Evolutionary conservation across 2,113 vertebrate genomes (phyloP).

Genomic region (Camelus dromedarius): DNA sequence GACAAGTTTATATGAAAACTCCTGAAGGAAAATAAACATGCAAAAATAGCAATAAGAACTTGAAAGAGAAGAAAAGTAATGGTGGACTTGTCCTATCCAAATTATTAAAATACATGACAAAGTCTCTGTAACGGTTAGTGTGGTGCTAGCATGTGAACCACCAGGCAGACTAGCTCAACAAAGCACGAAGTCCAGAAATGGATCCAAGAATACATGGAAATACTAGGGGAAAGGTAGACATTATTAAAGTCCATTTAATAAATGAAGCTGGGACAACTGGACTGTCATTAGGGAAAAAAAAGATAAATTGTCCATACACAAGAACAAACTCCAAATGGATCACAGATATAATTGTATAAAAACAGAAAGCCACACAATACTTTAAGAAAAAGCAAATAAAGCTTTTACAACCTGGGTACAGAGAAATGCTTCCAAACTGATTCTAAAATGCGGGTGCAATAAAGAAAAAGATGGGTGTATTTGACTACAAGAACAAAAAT

Average conservation of each 20-base stretch:
- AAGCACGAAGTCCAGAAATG: neutral
- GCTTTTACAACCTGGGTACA: neutral
- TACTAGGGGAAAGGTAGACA: neutral
- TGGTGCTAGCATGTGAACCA: neutral
- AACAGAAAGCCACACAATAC: neutral
- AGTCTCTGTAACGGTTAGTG: neutral
- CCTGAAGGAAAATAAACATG: neutral
- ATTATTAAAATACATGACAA: constrained; percentile 2
- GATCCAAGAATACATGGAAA: neutral
- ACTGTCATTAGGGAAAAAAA: neutral
- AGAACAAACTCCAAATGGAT: too few relatives aligned
- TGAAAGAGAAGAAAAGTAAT: neutral
- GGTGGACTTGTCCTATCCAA: neutral
- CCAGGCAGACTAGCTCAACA: neutral
- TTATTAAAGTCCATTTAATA: constrained; percentile 34
- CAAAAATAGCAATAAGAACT: neutral
- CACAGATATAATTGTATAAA: neutral
- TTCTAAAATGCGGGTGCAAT: neutral
- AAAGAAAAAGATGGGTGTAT: neutral
- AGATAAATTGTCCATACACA: too few relatives aligned
- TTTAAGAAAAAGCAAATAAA: neutral
- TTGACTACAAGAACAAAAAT: neutral
- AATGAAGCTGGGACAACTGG: neutral
- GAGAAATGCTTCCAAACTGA: neutral
- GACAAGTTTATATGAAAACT: neutral